A percentile compares a stretch with the other conserved stretches of the same genome.
Conservation (phyloP, 2,888 invertebrate species). For the Hetaerina titia region DNA sequence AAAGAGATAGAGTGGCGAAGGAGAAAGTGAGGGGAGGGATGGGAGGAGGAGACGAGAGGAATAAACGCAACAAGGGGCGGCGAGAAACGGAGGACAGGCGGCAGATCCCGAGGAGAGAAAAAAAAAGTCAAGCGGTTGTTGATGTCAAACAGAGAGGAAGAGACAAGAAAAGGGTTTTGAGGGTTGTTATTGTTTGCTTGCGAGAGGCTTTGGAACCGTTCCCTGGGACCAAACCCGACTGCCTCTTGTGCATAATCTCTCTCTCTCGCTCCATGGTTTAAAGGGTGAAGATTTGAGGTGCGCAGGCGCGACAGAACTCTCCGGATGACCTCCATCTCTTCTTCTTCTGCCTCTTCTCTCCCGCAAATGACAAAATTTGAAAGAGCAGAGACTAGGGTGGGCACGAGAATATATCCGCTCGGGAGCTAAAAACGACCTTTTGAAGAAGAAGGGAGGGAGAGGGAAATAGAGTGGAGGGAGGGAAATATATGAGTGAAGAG, state of each 20-base stretch:
- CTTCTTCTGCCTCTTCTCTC: not conserved
- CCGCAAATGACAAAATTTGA: not conserved
- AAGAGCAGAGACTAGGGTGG: not conserved
- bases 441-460: not conserved
- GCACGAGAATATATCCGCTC: not conserved
- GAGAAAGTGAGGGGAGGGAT: not conserved
- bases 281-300: not conserved
- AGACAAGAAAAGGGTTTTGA: not conserved
- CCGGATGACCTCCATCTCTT: not conserved
- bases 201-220: constrained; percentile 42
- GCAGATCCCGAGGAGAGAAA: not conserved
- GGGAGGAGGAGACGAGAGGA: not conserved
- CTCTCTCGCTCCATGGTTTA: not conserved
- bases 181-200: constrained; percentile 56
- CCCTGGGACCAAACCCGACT: not conserved
- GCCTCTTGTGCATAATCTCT: not conserved
- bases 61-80: not conserved
- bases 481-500: not conserved
- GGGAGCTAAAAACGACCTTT: not conserved
- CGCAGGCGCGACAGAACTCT: not conserved
- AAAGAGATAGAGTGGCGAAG: not conserved
- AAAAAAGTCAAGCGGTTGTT: not conserved
- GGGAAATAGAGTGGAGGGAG: not conserved
- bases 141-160: not conserved
- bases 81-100: not conserved